Base-by-base conservation (phyloP, 2,797 vertebrate genomes). In the Australoheros facetus region DNA sequence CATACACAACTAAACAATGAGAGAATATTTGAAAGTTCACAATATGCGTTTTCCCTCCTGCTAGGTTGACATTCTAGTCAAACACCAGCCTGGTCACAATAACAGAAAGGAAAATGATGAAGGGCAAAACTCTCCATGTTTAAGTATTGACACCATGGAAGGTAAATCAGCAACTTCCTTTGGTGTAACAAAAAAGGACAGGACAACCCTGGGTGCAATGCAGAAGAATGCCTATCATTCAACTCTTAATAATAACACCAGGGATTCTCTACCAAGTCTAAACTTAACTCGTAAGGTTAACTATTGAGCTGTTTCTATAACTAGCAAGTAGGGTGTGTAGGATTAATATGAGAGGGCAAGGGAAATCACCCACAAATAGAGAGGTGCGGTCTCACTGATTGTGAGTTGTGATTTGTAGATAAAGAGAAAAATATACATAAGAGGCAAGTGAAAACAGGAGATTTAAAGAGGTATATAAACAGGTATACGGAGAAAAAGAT, bases 211-310 rank as follows among this genome's bases (percentile, higher is more conserved):
- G 48, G 4, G 59, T 75, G n/a, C 73, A 56, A 56, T 3, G 57
- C 55, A 64, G 30, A 19, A 66, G 48, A 76, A 82, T 64, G 74
- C 56, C 56, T 13, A 8, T 26, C 71, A 79, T 85, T 80, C 64
- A 72, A 51, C 64, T 57, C 37, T 13, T 76, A 58, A 80, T 79
- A 66, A 83, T 85, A 78, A 85, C 30, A 83, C 58, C 73, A 37
- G 51, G 21, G 48, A 66, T 70, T 73, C 57, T 72, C 10, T 48
- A 54, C 57, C 6, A 5, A 57, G 21, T 78, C 84, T 86, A 86
- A 88, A 81, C 34, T 78, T 86, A 83, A 73, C 55, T 42, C 3
- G 17, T 13, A 71, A 84, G 66, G 71, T 62, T 77, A 69, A 59
- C 73, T 51, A 55, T 58, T 62, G 59, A 78, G 73, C 56, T 32